These are phyloP conservation scores for Myotis pilosus DNA, from an alignment of 2,797 vertebrate species.

Conservation along the genomic window DNA sequence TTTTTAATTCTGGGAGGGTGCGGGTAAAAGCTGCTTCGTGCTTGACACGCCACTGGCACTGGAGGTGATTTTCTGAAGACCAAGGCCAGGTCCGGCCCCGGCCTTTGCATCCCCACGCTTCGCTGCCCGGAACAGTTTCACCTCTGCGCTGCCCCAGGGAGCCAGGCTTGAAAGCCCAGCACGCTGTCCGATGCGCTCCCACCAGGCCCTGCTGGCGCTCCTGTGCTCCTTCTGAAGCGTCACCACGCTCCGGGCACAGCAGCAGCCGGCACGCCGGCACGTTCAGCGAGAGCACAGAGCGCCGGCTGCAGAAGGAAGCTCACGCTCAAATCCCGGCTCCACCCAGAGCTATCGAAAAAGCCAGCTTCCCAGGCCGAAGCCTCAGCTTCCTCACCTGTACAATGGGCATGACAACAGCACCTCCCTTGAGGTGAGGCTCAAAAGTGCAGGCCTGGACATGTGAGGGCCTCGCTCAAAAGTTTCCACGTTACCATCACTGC, in stretches of 20 bases:
- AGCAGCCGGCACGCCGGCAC: no score
- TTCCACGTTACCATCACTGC: background rate
- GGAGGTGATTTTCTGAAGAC: background rate
- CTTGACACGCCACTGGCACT: background rate
- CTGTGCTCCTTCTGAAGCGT: background rate
- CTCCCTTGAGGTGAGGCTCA: background rate
- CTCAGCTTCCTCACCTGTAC: background rate
- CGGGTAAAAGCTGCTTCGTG: background rate
- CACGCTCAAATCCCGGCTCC: no score
- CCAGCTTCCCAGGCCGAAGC: background rate
- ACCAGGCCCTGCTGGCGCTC: background rate
- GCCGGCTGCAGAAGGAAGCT: background rate
- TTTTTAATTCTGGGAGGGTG: background rate
- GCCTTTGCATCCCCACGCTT: background rate
- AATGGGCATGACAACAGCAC: background rate
- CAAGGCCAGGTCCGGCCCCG: rapidly evolving
- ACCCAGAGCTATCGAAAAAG: background rate
- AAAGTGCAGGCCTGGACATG: background rate
- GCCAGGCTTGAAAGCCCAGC: background rate
- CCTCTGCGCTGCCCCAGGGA: background rate
- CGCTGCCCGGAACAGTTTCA: background rate
- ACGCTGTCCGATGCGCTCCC: no score
- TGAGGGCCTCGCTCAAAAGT: background rate
- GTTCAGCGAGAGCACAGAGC: background rate
- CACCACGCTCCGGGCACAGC: rapidly evolving